phyloP scores from a whole-genome alignment of 2,797 vertebrate genomes.

The Miichthys miiuy region DNA sequence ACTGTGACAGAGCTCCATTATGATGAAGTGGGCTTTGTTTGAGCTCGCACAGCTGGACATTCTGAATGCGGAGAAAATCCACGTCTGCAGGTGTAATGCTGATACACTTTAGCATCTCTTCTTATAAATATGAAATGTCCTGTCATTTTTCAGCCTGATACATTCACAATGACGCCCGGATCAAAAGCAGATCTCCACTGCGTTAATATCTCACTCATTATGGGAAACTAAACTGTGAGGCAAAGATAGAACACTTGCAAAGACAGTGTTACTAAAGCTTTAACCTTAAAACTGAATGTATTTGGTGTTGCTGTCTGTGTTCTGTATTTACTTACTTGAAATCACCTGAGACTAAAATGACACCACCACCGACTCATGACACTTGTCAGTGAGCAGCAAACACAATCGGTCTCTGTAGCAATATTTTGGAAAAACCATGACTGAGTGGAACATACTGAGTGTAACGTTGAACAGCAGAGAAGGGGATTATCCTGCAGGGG shows the following conservation, averaged over 20 bases:
- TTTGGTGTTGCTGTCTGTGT: background rate
- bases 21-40: conserved; percentile 82
- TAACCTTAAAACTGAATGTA: background rate
- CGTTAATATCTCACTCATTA: background rate
- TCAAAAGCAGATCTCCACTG: conserved; percentile 5
- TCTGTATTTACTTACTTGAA: background rate
- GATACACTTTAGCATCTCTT: conserved; percentile 40
- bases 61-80: conserved; percentile 53
- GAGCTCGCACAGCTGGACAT: conserved; percentile 76
- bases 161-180: background rate
- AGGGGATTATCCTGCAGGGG: background rate
- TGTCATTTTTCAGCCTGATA: conserved; percentile 36
- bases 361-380: conserved; percentile 6
- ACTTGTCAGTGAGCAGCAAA: conserved; percentile 17
- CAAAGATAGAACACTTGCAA: conserved; percentile 11
- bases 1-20: conserved; percentile 82
- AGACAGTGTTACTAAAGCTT: background rate
- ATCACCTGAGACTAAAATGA: background rate
- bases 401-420: background rate
- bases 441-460: conserved; percentile 3
- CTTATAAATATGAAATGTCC: conserved; percentile 17
- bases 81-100: conserved; percentile 49
- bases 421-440: conserved; percentile 1
- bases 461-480: background rate
- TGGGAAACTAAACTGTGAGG: background rate